Base-by-base conservation (phyloP, 1,140 invertebrate genomes). In the Lepidurus couesii region DNA sequence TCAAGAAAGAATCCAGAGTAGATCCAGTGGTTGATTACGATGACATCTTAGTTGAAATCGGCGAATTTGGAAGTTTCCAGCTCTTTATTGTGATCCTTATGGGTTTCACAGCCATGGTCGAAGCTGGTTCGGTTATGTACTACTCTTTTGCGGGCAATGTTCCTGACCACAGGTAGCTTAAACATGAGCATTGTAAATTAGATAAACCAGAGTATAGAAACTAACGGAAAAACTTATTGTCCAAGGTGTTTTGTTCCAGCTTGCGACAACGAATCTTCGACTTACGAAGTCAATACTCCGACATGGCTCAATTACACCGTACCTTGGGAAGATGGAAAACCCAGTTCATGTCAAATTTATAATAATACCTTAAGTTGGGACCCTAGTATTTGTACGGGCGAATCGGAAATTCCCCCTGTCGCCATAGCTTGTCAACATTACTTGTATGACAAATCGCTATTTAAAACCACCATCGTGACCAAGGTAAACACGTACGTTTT, bases 401-500 rank as follows among this genome's bases (percentile, higher is more conserved):
- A 65, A 65, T 65, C 53, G 4, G 5, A 4, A 2, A 44, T 45
- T 45, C 75, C 10, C 7, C 75, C 75, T 45, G 75, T 45, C 26
- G 26, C 53, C 16, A 34, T 44, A 24, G 21, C 43, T 9, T 79
- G 78, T 42, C 26, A 44, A 13, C 44, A 21, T 44, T 79, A 44
- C 73, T 44, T 79, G 8, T 79, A 79, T 24, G 78, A 79, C 24
- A 74, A 42, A 10, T 75, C 73, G 3, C 13, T 79, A 5, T 75
- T 75, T 75, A 21, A 44, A 26, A 75, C 78, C 8, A 79, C 78
- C 10, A 53, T 79, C n/a, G 78, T 79, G 42, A 79, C 34, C n/a
- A 75, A 75, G 34, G 78, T 79, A 79, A 79, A 44, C n/a, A 44
- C 1, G 21, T 10, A 1, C 16, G 8, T 16, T 24, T 65, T 65